Evolutionary conservation across 1,140 invertebrate species (phyloP).

Genomic region (Drosophila pseudoananassae): DNA sequence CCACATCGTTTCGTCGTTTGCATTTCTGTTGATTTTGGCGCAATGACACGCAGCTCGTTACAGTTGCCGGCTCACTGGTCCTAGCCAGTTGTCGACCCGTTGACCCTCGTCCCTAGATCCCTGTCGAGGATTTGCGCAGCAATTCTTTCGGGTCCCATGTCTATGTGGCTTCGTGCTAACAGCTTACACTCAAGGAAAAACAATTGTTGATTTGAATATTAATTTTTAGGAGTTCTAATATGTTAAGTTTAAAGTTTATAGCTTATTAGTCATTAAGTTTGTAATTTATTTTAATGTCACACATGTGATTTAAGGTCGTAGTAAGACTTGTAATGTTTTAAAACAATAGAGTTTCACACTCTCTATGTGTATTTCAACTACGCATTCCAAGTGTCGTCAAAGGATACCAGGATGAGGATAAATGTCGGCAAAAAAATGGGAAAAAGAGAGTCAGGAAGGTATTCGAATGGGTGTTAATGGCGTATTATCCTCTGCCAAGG

Average conservation of each 20-base stretch:
- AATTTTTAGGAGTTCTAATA: too few species aligned
- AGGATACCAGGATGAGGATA: background rate
- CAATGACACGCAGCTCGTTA: slow-evolving; percentile 79
- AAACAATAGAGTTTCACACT: background rate
- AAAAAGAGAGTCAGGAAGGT: slow-evolving; percentile 4
- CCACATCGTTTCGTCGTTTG: slow-evolving; percentile 80
- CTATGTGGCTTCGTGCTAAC: background rate
- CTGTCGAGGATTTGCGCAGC: slow-evolving; percentile 35
- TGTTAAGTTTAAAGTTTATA: too few species aligned
- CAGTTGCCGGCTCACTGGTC: slow-evolving; percentile 48
- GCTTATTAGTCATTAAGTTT: background rate
- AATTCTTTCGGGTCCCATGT: slow-evolving; percentile 3
- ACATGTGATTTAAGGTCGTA: background rate
- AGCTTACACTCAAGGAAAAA: background rate
- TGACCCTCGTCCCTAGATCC: slow-evolving; percentile 3
- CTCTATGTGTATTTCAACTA: slow-evolving; percentile 17
- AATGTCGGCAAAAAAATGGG: slow-evolving; percentile 13
- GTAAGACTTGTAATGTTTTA: too few species aligned
- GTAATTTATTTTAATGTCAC: background rate
- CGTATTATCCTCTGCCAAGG: slow-evolving; percentile 30
- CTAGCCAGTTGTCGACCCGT: slow-evolving; percentile 23
- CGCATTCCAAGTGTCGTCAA: slow-evolving; percentile 32
- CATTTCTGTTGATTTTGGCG: slow-evolving; percentile 80
- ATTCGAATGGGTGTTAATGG: slow-evolving; percentile 36
- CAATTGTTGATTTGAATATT: background rate